These are phyloP conservation scores for Percopsis transmontana DNA, from an alignment of 2,113 vertebrate genomes.

Conservation along the genomic window DNA sequence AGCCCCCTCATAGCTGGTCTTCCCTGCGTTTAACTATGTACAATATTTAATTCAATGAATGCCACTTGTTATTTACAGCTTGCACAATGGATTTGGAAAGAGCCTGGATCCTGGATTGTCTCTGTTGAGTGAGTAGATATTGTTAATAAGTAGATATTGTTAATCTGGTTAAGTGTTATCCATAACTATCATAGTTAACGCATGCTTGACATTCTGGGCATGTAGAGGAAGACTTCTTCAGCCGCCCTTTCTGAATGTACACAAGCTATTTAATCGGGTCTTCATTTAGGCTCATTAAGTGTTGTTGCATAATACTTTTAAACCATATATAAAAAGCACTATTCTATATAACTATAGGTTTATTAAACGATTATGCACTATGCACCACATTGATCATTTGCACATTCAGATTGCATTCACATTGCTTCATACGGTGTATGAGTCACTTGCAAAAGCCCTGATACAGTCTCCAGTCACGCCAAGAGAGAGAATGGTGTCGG, in stretches of 20 bases:
- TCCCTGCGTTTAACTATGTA: constrained; percentile 16
- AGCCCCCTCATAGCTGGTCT: constrained; percentile 39
- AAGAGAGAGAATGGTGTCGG: constrained; percentile 58
- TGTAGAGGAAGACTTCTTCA: constrained; percentile 19
- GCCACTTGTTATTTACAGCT: neutral
- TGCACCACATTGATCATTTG: no score
- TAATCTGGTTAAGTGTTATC: constrained; percentile 38
- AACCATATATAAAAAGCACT: no score
- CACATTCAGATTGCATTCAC: neutral
- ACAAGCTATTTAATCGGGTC: neutral
- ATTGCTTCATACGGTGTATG: neutral
- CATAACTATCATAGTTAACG: constrained; percentile 7
- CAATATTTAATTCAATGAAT: constrained; percentile 5
- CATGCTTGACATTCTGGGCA: constrained; percentile 25
- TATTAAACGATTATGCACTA: no score
- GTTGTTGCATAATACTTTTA: no score
- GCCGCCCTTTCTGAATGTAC: neutral
- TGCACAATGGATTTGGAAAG: neutral
- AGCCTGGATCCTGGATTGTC: neutral
- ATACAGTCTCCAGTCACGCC: constrained; percentile 21
- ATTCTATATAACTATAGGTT: no score
- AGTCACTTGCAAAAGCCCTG: neutral
- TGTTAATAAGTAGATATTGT: constrained; percentile 6
- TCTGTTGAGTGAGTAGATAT: constrained; percentile 4
- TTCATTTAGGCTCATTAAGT: neutral